Conservation (phyloP, 2,797 vertebrate genomes). For the Myiotriccus ornatus region DNA sequence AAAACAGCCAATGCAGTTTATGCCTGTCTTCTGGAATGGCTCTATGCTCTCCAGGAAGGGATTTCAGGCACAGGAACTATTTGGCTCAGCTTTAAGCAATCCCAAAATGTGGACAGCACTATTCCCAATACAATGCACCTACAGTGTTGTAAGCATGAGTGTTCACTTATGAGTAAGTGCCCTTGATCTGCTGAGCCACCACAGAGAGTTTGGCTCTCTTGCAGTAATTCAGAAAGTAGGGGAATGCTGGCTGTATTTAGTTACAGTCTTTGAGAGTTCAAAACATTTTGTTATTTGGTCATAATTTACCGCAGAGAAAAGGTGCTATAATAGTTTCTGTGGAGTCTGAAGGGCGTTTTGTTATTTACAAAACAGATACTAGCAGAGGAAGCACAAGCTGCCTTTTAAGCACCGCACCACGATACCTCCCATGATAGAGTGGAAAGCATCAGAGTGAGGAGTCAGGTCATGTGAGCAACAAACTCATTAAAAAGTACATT, state of each 20-base stretch:
- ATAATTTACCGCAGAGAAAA: constrained; percentile 30
- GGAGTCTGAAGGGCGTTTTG: neutral
- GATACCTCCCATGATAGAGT: neutral
- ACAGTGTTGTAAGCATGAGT: neutral
- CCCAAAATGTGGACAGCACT: neutral
- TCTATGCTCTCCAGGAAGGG: constrained; percentile 4
- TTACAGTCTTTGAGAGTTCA: constrained; percentile 9
- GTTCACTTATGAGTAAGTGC: constrained; percentile 3
- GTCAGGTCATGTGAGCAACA: neutral
- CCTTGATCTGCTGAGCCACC: constrained; percentile 34
- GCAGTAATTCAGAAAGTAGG: constrained; percentile 13
- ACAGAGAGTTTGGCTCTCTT: constrained; percentile 20
- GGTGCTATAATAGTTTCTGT: neutral
- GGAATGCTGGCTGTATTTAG: constrained; percentile 19
- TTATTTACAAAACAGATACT: neutral
- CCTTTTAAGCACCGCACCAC: neutral
- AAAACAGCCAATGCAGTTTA: neutral
- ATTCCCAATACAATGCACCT: neutral
- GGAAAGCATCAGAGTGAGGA: neutral
- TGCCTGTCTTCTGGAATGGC: neutral
- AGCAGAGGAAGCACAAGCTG: neutral
- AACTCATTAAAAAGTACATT: neutral
- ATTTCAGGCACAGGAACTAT: constrained; percentile 2
- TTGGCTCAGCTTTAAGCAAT: neutral
- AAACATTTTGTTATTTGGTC: constrained; percentile 45